These are phyloP conservation scores for Drosophila elegans DNA, from an alignment of 1,140 invertebrate genomes.

Conservation along the genomic window DNA sequence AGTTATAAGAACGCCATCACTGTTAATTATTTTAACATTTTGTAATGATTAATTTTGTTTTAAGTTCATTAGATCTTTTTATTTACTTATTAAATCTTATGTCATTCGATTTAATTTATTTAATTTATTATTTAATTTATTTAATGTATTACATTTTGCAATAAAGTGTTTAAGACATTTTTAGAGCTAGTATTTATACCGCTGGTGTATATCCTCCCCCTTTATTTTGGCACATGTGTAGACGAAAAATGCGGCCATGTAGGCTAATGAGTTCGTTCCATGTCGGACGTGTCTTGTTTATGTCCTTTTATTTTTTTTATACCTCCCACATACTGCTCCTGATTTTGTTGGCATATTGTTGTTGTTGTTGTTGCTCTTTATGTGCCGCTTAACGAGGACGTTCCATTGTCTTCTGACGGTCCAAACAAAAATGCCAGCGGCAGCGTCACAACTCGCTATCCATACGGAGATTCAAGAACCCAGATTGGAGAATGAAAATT, in stretches of 20 bases:
- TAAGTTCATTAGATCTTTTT: no score
- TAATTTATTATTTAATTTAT: no score
- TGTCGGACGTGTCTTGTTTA: constrained; percentile 54
- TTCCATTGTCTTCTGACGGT: constrained; percentile 56
- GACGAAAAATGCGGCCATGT: constrained; percentile 78
- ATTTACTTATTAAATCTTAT: no score
- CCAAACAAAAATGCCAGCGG: constrained; percentile 36
- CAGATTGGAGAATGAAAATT: constrained; percentile 27
- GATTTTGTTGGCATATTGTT: constrained; percentile 34
- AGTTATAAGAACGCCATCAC: no score
- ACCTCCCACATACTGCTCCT: constrained; percentile 8
- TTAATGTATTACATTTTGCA: no score
- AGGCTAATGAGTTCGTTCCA: constrained; percentile 76
- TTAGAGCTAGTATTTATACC: not conserved
- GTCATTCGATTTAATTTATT: no score
- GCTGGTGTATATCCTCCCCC: not conserved
- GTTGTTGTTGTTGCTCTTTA: constrained; percentile 38
- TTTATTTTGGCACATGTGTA: constrained; percentile 50
- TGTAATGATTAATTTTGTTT: no score
- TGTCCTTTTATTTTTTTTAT: constrained; percentile 1
- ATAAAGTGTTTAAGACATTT: no score
- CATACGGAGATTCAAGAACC: constrained; percentile 22
- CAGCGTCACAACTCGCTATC: constrained; percentile 49
- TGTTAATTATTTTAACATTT: no score
- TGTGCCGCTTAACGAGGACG: constrained; percentile 50